These are phyloP conservation scores for Heterocephalus glaber DNA, from an alignment of 2,113 vertebrate species.

Conservation along the genomic window DNA sequence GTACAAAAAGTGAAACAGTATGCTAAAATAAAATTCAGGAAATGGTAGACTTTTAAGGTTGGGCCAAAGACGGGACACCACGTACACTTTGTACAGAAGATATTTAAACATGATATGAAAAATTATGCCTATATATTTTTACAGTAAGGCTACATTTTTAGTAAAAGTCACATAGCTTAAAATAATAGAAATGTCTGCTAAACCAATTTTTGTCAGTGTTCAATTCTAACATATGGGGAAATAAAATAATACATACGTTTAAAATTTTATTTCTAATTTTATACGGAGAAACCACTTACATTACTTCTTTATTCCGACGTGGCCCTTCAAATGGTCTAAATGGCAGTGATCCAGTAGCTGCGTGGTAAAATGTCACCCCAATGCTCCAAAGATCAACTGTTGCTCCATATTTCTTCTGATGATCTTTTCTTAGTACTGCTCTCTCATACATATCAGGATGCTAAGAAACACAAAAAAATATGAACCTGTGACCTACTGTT, in stretches of 20 bases:
- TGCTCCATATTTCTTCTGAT: constrained; percentile 98
- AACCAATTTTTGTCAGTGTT: not conserved
- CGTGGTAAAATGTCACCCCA: constrained; percentile 98
- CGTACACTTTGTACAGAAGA: constrained; percentile 19
- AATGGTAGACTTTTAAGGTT: not conserved
- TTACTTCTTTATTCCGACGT: constrained; percentile 98
- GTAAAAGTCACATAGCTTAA: constrained; percentile 19
- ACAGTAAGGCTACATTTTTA: constrained; percentile 5
- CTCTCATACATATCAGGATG: constrained; percentile 99
- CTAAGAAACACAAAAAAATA: constrained; percentile 77
- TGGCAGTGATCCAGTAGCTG: constrained; percentile 96
- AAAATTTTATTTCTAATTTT: not conserved
- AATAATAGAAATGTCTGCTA: constrained; percentile 26
- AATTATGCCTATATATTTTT: not conserved
- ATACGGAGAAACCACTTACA: constrained; percentile 87
- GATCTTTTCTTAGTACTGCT: constrained; percentile 96
- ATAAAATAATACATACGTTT: not conserved
- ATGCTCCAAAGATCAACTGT: constrained; percentile 99
- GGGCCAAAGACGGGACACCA: not conserved
- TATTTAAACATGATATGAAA: constrained; percentile 34
- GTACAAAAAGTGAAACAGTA: not conserved
- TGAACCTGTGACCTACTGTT: not conserved
- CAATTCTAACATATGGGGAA: not conserved
- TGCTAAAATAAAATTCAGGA: constrained; percentile 39
- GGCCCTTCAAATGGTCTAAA: constrained; percentile 98